phyloP scores from a whole-genome alignment of 1,140 invertebrate genomes.

The Arctopsyche grandis region DNA sequence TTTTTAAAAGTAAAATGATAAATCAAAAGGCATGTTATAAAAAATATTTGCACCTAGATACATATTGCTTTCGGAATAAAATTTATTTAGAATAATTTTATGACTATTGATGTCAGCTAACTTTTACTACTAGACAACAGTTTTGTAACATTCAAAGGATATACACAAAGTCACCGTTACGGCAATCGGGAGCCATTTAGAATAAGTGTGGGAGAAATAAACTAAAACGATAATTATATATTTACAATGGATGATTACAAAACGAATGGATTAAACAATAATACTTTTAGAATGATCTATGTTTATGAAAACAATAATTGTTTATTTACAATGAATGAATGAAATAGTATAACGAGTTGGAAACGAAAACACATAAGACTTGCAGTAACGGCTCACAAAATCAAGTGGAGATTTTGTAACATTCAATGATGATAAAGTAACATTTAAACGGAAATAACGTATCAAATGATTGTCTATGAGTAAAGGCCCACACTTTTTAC shows the following conservation, averaged over 20 bases:
- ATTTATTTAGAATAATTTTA: no score
- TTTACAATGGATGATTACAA: no score
- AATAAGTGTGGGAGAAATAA: no score
- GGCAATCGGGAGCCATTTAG: no score
- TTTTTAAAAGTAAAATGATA: not conserved
- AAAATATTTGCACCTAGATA: not conserved
- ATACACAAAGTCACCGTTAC: not conserved
- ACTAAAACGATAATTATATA: no score
- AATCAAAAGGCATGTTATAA: not conserved
- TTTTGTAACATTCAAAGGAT: not conserved
- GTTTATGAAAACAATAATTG: not conserved
- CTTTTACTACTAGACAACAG: not conserved
- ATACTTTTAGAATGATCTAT: not conserved
- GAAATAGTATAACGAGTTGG: not conserved
- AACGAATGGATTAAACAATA: no score
- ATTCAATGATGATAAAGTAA: not conserved
- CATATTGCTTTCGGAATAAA: no score
- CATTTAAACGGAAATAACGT: not conserved
- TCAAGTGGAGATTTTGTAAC: no score
- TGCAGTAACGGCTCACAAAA: not conserved
- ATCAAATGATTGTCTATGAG: slow-evolving; percentile 5
- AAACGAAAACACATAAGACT: not conserved
- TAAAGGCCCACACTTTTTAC: not conserved
- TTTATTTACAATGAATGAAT: not conserved
- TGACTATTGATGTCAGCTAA: no score